Percentiles rank a stretch among this genome's conserved stretches.
phyloP scores from a whole-genome alignment of 2,888 invertebrate genomes.

The Brenthis hecate region DNA sequence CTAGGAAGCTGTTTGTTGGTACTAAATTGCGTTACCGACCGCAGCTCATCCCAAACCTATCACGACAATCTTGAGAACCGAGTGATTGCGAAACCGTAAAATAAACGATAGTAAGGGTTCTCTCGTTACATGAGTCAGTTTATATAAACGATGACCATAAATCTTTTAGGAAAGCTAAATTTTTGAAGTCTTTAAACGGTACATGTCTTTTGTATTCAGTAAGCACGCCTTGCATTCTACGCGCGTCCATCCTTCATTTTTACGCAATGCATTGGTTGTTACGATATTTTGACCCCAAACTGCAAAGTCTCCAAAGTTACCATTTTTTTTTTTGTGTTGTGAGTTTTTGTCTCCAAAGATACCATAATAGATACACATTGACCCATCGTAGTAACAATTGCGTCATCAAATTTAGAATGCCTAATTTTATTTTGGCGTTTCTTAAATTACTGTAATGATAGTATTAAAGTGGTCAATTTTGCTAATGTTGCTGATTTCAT shows the following conservation, averaged over 20 bases:
- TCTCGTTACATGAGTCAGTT: conserved; percentile 13
- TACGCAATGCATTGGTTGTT: conserved; percentile 49
- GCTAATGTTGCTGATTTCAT: background rate
- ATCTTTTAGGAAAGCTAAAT: conserved; percentile 23
- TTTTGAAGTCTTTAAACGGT: conserved; percentile 9
- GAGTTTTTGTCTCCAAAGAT: conserved; percentile 46
- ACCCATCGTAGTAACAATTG: background rate
- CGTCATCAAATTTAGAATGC: conserved; percentile 12
- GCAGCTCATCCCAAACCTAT: conserved; percentile 54
- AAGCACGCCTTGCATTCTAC: conserved; percentile 47
- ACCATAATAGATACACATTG: conserved; percentile 20
- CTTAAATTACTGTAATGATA: conserved; percentile 10
- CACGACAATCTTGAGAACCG: conserved; percentile 48
- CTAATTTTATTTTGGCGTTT: conserved; percentile 20
- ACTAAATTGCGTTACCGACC: conserved; percentile 45
- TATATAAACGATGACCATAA: conserved; percentile 20
- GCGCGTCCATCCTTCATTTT: conserved; percentile 52
- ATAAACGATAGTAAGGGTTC: conserved; percentile 33
- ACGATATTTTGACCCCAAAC: conserved; percentile 42
- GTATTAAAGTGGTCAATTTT: conserved; percentile 12
- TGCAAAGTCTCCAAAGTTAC: conserved; percentile 44
- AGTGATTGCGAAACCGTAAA: conserved; percentile 44
- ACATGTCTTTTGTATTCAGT: conserved; percentile 23
- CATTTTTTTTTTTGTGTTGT: no score
- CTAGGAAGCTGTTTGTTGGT: conserved; percentile 44